phyloP scores from a whole-genome alignment of 1,140 invertebrate genomes.

The Zaprionus inermis region DNA sequence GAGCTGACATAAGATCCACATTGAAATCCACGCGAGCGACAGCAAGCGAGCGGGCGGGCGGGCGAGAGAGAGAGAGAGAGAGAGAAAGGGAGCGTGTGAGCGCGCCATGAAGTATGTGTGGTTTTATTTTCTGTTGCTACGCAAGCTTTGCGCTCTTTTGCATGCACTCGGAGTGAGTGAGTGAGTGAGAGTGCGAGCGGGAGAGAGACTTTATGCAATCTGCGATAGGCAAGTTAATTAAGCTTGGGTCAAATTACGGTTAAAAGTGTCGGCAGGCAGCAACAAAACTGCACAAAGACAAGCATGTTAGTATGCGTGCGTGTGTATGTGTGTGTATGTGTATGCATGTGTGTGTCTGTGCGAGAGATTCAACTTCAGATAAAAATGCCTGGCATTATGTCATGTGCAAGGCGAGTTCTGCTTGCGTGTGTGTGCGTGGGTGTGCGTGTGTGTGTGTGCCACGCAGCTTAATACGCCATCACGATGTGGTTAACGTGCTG shows the following conservation, averaged over 20 bases:
- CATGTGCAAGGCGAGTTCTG: conserved; percentile 3
- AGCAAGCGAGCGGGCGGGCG: background rate
- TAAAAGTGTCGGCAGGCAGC: background rate
- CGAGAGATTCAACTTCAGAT: conserved; percentile 3
- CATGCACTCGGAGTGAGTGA: background rate
- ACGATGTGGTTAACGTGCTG: conserved; percentile 40
- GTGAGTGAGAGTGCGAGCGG: background rate
- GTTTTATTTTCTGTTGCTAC: conserved; percentile 59
- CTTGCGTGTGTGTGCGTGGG: background rate
- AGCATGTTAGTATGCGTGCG: too few relatives aligned
- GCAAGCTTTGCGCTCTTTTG: conserved; percentile 41
- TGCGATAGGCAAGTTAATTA: conserved; percentile 1
- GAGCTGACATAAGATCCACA: conserved; percentile 55
- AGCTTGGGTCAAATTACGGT: background rate
- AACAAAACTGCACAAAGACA: background rate
- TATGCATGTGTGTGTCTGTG: background rate
- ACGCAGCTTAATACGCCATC: conserved; percentile 30
- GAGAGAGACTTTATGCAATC: background rate
- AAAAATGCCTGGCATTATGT: background rate
- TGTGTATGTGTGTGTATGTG: background rate
- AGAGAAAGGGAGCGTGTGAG: conserved; percentile 23
- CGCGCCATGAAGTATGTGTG: conserved; percentile 69
- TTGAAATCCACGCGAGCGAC: conserved; percentile 1
- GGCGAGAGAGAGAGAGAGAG: background rate
- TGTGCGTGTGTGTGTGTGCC: background rate